Conservation (phyloP, 1,140 invertebrate species). For the Drosophila ironensis region DNA sequence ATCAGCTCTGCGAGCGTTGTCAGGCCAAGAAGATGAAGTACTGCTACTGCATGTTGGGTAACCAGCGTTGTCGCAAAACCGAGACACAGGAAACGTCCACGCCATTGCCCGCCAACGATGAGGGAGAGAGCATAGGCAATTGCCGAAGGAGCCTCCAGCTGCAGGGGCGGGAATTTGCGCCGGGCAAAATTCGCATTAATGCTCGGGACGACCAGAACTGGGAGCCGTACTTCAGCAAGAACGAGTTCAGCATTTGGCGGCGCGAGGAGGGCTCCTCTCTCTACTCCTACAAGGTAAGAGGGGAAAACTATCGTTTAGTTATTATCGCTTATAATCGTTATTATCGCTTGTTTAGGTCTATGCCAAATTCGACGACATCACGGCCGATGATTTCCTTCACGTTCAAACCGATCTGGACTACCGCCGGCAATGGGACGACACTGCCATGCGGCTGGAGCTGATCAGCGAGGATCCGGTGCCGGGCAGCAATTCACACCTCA, state of each 20-base stretch:
- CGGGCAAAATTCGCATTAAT: constrained; percentile 78
- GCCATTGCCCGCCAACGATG: constrained; percentile 43
- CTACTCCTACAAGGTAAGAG: constrained; percentile 91
- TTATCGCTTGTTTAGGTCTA: too few relatives aligned
- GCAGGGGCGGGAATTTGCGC: constrained; percentile 15
- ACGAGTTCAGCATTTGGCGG: constrained; percentile 92
- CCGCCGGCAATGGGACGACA: constrained; percentile 90
- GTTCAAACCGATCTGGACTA: constrained; percentile 91
- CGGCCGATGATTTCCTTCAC: constrained; percentile 90
- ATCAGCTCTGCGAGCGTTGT: constrained; percentile 83
- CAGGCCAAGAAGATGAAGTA: constrained; percentile 83
- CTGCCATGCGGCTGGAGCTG: constrained; percentile 87
- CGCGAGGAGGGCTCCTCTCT: constrained; percentile 86
- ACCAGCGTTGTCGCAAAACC: constrained; percentile 84
- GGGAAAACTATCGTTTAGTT: too few relatives aligned
- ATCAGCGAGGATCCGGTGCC: constrained; percentile 86
- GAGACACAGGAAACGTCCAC: constrained; percentile 41
- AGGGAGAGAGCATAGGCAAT: constrained; percentile 29
- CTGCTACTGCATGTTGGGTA: constrained; percentile 84
- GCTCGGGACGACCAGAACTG: constrained; percentile 84
- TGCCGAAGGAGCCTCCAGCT: constrained; percentile 36
- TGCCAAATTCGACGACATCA: constrained; percentile 90
- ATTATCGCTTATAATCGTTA: too few relatives aligned
- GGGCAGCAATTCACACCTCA: constrained; percentile 86
- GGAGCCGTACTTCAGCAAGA: constrained; percentile 90